Evolutionary conservation across 1,140 invertebrate genomes (phyloP).

Genomic region (Hylyphantes graminicola): DNA sequence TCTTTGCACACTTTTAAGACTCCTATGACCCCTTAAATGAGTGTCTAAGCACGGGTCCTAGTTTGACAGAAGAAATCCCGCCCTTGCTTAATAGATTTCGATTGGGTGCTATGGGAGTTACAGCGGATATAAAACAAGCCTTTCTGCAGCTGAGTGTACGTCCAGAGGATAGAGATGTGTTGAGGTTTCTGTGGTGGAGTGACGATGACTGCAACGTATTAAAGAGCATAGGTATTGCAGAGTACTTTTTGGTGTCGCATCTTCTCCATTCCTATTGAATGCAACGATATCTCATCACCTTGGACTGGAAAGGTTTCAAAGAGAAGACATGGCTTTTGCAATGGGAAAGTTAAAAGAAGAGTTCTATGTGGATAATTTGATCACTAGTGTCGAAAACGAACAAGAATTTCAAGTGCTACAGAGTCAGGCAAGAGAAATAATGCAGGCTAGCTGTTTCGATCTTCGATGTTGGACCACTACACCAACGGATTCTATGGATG

Average conservation of each 20-base stretch:
- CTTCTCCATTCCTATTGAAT: conserved; percentile 12
- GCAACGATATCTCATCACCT: conserved; percentile 26
- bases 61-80: not conserved
- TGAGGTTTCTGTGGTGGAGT: conserved; percentile 33
- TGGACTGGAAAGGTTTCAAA: not conserved
- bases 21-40: conserved; percentile 22
- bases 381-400: not conserved
- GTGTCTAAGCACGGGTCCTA: conserved; percentile 19
- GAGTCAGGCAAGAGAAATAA: not conserved
- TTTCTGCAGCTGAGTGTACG: conserved; percentile 33
- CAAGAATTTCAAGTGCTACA: not conserved
- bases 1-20: too few relatives aligned
- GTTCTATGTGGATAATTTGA: conserved; percentile 26
- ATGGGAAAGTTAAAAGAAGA: conserved; percentile 1
- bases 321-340: not conserved
- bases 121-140: conserved; percentile 24
- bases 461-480: conserved; percentile 19
- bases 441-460: conserved; percentile 1
- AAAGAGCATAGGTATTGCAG: not conserved
- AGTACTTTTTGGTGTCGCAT: conserved; percentile 6
- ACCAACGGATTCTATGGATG: not conserved
- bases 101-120: conserved; percentile 5
- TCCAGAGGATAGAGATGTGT: conserved; percentile 15
- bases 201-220: not conserved
- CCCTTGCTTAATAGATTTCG: conserved; percentile 25